Conservation (phyloP, 2,888 invertebrate genomes). For the Unio delphinus region DNA sequence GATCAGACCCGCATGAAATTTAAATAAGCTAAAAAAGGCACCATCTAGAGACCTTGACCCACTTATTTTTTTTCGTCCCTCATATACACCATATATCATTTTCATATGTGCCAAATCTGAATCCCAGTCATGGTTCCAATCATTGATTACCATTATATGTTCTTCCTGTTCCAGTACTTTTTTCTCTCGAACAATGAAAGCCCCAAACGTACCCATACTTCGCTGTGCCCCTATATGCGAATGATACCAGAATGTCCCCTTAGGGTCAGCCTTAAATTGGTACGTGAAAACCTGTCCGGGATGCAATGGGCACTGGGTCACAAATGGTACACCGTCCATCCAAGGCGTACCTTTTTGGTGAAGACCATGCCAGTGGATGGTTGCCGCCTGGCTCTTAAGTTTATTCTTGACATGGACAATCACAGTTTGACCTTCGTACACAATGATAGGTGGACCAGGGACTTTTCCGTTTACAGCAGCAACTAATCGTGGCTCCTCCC, state of each 20-base stretch:
- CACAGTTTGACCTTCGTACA: conserved; percentile 56
- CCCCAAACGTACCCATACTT: conserved; percentile 58
- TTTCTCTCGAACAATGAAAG: conserved; percentile 51
- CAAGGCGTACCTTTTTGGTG: conserved; percentile 52
- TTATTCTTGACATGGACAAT: conserved; percentile 53
- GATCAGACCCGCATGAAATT: conserved; percentile 46
- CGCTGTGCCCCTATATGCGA: conserved; percentile 53
- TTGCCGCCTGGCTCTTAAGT: conserved; percentile 39
- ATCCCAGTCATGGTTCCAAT: conserved; percentile 52
- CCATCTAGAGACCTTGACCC: conserved; percentile 30
- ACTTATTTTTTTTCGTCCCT: conserved; percentile 20
- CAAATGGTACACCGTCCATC: conserved; percentile 59
- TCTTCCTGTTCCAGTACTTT: conserved; percentile 17
- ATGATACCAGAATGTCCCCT: conserved; percentile 58
- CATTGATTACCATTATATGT: conserved; percentile 43
- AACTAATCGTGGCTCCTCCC: conserved; percentile 40
- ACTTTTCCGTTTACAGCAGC: conserved; percentile 53
- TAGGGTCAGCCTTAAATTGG: conserved; percentile 44
- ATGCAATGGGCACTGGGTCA: conserved; percentile 63
- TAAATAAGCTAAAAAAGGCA: conserved; percentile 29
- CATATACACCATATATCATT: conserved; percentile 39
- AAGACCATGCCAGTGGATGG: conserved; percentile 66
- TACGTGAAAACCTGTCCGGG: conserved; percentile 60
- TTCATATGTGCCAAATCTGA: conserved; percentile 36
- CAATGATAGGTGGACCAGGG: conserved; percentile 60